Evolutionary conservation across 2,797 vertebrate genomes (phyloP), one percentile per base, ranked within the genome.

Genomic region (Pantherophis vulpinus): DNA sequence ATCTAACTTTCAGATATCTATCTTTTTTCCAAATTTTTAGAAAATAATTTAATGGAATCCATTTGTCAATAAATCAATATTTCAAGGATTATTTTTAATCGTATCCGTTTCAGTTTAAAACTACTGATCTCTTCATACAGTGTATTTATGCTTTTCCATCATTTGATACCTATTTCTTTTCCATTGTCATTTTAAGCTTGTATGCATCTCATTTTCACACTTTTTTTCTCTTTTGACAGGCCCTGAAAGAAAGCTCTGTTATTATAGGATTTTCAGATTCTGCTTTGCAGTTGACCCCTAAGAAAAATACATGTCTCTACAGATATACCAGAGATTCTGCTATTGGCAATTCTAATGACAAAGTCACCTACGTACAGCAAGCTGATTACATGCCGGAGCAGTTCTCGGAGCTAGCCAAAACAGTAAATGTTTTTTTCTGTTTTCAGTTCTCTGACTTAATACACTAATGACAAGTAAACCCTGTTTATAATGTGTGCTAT

Each of bases 361-460:
- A 6, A 2, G 59, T 93, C 8, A 29, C 86, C 8, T 58, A 56
- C 4, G 90, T 94, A 0, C 95, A 91, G 51, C 51, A 11, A 20
- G 91, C 94, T 42, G 90, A 86, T 63, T 61, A 86, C 90, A 37
- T 59, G 86, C 2, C 90, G 94, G 51, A 59, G 63, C 91, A 96
- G 0, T 97, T 98, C 93, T 96, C 97, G 88, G 96, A 96, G 1
- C 97, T 97, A 60, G 96, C 96, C 11, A 93, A 97, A 2, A 92
- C 98, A 97, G 99, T 99, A 95, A 98, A 97, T 92, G 0, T 0
- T 37, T 58, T 37, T 20, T 25, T 61, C 4, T 55, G 18, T 47
- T 83, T 47, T 25, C 10, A 89, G 20, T 66, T 55, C 9, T 56
- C 32, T 66, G 37, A 13, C 16, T 13, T 27, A 63, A 60, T 27